Evolutionary conservation across 2,113 vertebrate genomes (phyloP), one percentile per base, ranked within the genome.

Genomic region (Etheostoma spectabile): DNA sequence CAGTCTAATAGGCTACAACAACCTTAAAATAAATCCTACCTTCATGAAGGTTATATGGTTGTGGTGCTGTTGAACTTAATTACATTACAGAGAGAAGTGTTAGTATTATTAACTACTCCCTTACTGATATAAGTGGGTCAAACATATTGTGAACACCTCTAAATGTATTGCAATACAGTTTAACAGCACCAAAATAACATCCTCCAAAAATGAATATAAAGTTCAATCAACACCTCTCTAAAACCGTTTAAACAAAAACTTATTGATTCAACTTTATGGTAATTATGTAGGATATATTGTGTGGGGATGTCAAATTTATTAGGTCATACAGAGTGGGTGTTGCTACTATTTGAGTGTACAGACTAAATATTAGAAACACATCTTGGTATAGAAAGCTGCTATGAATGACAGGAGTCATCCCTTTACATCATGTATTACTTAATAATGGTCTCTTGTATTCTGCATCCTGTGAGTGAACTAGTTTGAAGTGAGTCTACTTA

Each of bases 351-450:
- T 52, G 13, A 53, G 30, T 14, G 16, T 68, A 15, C 53, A 15
- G 68, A 27, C 22, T 57, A 13, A 71, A 71, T 71, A 24, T 24
- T 45, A 64, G 61, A 46, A 22, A 22, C 38, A 46, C n/a, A 38
- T 4, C 6, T 22, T 6, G 15, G 12, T 22, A 63, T 22, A 42
- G n/a, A 35, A 56, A 24, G 60, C 21, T 59, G 4, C 15, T 19
- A 10, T 51, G 45, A 42, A 35, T 27, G 22, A 12, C 14, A 42
- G 16, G 2, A 53, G 30, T 11, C 53, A 42, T 61, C 8, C 10
- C 24, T 52, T n/a, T 4, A 19, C 18, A n/a, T n/a, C n/a, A n/a
- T n/a, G n/a, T n/a, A 42, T 42, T 42, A 42, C 38, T 42, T 42
- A 42, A 42, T 5, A 12, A 8, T 3, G 57, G 18, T 42, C 21